Evolutionary conservation across 1,140 invertebrate genomes (phyloP), one percentile per base, ranked within the genome.

Genomic region (Drepana arcuata): DNA sequence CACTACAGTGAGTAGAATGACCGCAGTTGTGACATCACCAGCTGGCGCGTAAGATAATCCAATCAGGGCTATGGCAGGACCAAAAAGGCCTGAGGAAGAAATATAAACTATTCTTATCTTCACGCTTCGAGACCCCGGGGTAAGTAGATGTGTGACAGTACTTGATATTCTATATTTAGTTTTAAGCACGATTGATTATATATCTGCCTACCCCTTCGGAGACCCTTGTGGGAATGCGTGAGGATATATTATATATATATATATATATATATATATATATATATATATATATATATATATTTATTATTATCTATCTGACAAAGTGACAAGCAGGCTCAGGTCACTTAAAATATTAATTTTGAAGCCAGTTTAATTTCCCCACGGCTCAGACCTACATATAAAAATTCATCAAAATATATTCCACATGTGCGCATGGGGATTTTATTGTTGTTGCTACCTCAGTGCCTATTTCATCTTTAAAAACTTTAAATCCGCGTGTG

Each of bases 31-130:
- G 9, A 80, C 62, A 36, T 86, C 70, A 0, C 84, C 79, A 6
- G 69, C 73, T 1, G 70, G 62, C 2, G 86, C 61, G 38, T 87
- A 91, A 4, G 85, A 86, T 1, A 90, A 61, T 1, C 77, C 85
- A 14, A 91, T 71, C 9, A 92, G 50, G 11, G 87, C 86, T 5
- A 86, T 21, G 1, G 86, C 89, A 7, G 88, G 88, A 3, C 85
- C 73, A 35, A 84, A 79, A 39, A 86, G 65, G 49, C 89, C 88
- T 86, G 40, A 57, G 41, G 18, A 21, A 21, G 9, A 21, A 9
- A 9, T 21, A 4, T 21, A 9, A 21, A 21, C 4, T 21, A 21
- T 21, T 21, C 18, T 21, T 21, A 21, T 4, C 18, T 21, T 5
- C 18, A 21, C 9, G n/a, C n/a, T n/a, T n/a, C n/a, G n/a, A n/a